These are phyloP conservation scores for Zhuqinia jingwanae DNA, from an alignment of 2,888 invertebrate genomes.

Conservation along the genomic window DNA sequence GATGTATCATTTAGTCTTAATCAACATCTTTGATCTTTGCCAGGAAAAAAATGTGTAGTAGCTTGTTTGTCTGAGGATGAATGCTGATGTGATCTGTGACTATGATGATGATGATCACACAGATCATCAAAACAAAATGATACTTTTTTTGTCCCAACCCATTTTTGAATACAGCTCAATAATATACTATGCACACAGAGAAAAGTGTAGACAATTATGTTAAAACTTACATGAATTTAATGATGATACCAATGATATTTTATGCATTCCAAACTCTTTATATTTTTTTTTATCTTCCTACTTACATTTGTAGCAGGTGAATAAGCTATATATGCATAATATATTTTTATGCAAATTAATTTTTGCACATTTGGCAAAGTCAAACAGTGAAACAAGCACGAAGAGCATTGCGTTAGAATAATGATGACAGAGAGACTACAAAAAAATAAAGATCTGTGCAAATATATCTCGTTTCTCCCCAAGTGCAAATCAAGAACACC, in stretches of 20 bases:
- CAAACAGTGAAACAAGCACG: conserved; percentile 29
- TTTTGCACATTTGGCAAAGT: conserved; percentile 51
- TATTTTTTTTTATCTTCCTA: conserved; percentile 13
- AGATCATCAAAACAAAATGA: background rate
- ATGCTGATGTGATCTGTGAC: background rate
- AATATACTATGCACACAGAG: too few relatives aligned
- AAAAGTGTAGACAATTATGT: background rate
- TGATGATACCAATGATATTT: conserved; percentile 2
- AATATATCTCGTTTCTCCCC: background rate
- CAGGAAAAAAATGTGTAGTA: conserved; percentile 20
- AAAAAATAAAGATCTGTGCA: background rate
- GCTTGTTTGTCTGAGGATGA: conserved; percentile 12
- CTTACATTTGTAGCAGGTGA: background rate
- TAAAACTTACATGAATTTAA: conserved; percentile 4
- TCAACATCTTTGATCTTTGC: conserved; percentile 13
- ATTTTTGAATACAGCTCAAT: background rate
- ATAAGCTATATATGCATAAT: background rate
- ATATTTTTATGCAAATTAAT: conserved; percentile 62
- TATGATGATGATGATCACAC: background rate
- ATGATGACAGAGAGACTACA: too few relatives aligned
- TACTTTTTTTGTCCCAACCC: conserved; percentile 13
- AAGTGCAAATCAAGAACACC: too few relatives aligned
- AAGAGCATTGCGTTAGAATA: background rate
- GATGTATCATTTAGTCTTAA: too few relatives aligned
- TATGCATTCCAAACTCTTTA: too few relatives aligned